Conservation (phyloP, 2,113 vertebrate genomes). For the Cinclus cinclus region DNA sequence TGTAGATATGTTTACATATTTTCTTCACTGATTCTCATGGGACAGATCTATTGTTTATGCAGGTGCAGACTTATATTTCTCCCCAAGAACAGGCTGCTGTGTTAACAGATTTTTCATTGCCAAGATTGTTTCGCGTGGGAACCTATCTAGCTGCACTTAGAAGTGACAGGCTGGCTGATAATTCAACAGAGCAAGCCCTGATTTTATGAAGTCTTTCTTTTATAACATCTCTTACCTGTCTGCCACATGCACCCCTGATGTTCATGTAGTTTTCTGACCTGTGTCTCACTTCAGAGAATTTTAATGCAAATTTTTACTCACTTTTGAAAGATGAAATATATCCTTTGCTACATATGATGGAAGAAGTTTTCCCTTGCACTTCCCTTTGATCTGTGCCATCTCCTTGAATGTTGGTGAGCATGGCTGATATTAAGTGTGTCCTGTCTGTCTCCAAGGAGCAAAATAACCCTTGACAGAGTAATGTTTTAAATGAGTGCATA, state of each 20-base stretch:
- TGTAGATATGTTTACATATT: too few relatives aligned
- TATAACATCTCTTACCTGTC: too few relatives aligned
- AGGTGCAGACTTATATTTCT: too few relatives aligned
- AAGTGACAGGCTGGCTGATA: too few relatives aligned
- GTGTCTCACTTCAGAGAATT: not conserved
- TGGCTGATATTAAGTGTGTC: not conserved
- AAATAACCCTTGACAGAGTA: not conserved
- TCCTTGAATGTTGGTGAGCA: not conserved
- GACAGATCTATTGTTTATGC: too few relatives aligned
- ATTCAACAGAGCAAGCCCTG: too few relatives aligned
- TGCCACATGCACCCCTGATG: not conserved
- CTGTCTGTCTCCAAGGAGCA: not conserved
- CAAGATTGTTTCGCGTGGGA: too few relatives aligned
- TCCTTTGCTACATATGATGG: not conserved
- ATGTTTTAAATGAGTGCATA: not conserved
- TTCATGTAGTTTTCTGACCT: not conserved
- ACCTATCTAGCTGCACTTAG: too few relatives aligned
- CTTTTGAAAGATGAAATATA: not conserved
- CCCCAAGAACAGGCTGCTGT: too few relatives aligned
- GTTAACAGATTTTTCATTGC: too few relatives aligned
- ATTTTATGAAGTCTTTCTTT: too few relatives aligned
- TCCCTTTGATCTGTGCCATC: fast-evolving
- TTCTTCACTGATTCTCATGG: too few relatives aligned
- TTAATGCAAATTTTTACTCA: not conserved
- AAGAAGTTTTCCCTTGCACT: not conserved